phyloP scores from a whole-genome alignment of 2,113 vertebrate genomes.

The Dicentrarchus labrax region DNA sequence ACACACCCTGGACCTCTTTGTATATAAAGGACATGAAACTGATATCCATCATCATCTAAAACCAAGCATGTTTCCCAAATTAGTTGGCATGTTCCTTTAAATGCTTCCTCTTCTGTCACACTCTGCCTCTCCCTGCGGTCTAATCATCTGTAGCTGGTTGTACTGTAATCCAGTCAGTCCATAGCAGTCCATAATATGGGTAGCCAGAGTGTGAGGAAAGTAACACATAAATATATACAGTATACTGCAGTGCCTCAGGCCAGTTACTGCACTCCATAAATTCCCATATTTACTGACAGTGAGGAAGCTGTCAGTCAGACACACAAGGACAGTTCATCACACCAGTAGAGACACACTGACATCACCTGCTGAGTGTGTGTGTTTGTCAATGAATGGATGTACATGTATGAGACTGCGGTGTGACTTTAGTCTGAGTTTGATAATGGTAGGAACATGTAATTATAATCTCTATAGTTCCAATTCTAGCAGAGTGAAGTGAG shows the following conservation, averaged over 20 bases:
- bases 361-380: conserved; percentile 32
- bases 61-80: neutral
- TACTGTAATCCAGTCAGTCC: conserved; percentile 27
- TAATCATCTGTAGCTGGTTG: conserved; percentile 9
- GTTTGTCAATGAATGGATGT: neutral
- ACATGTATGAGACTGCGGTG: neutral
- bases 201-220: conserved; percentile 10
- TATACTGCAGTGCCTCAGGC: conserved; percentile 33
- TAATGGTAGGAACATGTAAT: conserved; percentile 8
- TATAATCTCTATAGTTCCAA: conserved; percentile 4
- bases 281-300: conserved; percentile 61
- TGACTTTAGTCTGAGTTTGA: conserved; percentile 18
- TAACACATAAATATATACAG: conserved; percentile 8
- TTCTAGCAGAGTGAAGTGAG: neutral
- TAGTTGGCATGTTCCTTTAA: neutral
- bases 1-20: neutral
- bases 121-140: neutral
- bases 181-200: conserved; percentile 7
- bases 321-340: conserved; percentile 72
- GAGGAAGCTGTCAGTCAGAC: conserved; percentile 74
- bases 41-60: neutral
- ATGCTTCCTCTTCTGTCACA: neutral
- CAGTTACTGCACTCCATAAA: conserved; percentile 49
- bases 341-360: conserved; percentile 67
- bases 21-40: neutral